Base-by-base conservation (phyloP, 2,113 vertebrate genomes). In the Sylvietta virens region DNA sequence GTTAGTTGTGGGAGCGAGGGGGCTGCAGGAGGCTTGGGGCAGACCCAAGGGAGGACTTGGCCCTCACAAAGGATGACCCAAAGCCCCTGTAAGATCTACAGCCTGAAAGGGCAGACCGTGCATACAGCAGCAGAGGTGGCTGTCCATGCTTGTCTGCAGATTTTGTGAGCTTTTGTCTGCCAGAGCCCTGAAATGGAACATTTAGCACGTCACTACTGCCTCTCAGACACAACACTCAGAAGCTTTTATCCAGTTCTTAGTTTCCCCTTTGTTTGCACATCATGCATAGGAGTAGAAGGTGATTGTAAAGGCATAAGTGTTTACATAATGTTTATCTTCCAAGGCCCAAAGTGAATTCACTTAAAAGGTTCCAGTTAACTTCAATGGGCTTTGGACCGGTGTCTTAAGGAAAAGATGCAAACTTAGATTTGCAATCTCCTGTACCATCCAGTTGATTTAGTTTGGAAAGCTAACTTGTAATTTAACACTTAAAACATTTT, bases 401-500 rank as follows among this genome's bases (percentile, higher is more conserved):
- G 37, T 85, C 66, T 92, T 70, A 92, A 91, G 69, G 28, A 94
- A 86, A 94, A 85, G 65, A 65, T 61, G 58, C 37, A 78, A 82
- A 87, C 73, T 76, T 81, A 53, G 45, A n/a, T 95, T 95, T 95
- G 45, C 83, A 86, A 44, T 79, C 77, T 91, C 7, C 77, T 48
- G 37, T 42, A 74, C 51, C 22, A 47, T 81, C 45, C 54, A 21
- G 57, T 67, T 65, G 73, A 91, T 82, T 81, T 76, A 33, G 57
- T 81, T 77, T 92, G 86, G 86, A 80, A 76, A 95, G 18, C 53
- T 94, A 67, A 57, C 86, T 89, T 81, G 53, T 74, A 91, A 94
- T 84, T 92, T 94, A 89, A 47, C 20, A 84, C 48, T 96, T 96
- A 65, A 81, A 95, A 61, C 11, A 57, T 72, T 91, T 91, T 56